These are phyloP conservation scores for Drosophila paranaensis DNA, from an alignment of 2,888 invertebrate species.

Conservation along the genomic window DNA sequence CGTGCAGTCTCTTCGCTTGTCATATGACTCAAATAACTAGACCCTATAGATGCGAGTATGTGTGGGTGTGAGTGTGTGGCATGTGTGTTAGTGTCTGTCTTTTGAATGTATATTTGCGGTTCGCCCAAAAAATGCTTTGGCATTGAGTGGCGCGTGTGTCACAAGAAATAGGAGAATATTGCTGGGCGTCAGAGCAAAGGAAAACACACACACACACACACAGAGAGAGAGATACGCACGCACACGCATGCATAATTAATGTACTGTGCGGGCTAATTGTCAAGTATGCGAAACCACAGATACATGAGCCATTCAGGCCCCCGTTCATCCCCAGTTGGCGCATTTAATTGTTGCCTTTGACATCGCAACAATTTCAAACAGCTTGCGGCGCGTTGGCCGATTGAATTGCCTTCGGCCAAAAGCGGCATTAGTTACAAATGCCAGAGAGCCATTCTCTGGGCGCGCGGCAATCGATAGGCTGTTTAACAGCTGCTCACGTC, in stretches of 20 bases:
- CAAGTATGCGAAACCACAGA: constrained; percentile 61
- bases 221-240: constrained; percentile 14
- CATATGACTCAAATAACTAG: constrained; percentile 44
- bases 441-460: constrained; percentile 39
- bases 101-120: constrained; percentile 58
- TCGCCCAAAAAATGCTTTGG: constrained; percentile 61
- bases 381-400: constrained; percentile 23
- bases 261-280: constrained; percentile 69
- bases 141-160: constrained; percentile 48
- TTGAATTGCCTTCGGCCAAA: constrained; percentile 18
- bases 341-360: constrained; percentile 73
- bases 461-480: constrained; percentile 33
- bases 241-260: constrained; percentile 68
- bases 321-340: background rate
- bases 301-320: constrained; percentile 24
- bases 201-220: constrained; percentile 15
- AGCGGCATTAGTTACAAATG: constrained; percentile 63
- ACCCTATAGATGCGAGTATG: background rate
- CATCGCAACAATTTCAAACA: constrained; percentile 61
- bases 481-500: constrained; percentile 14
- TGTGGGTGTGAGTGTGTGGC: background rate
- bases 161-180: constrained; percentile 60
- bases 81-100: constrained; percentile 10
- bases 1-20: constrained; percentile 41
- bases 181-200: constrained; percentile 52